These are phyloP conservation scores for Aplidium turbinatum DNA, from an alignment of 23 tunicate species.

Conservation along the genomic window DNA sequence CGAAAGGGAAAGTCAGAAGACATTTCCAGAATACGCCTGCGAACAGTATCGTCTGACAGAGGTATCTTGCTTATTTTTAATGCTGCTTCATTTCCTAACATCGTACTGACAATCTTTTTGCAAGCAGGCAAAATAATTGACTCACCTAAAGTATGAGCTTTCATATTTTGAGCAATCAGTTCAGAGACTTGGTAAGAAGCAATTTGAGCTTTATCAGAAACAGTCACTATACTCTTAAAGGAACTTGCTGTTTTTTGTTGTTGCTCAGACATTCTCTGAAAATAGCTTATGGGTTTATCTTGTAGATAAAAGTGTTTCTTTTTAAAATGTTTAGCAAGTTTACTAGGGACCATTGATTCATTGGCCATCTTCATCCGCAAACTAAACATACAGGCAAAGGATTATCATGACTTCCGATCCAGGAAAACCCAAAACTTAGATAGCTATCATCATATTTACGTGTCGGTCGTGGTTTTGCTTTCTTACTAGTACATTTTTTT, in stretches of 20 bases:
- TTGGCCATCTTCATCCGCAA: slow-evolving; percentile 8
- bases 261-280: slow-evolving; percentile 9
- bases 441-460: slow-evolving; percentile 10
- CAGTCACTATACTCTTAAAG: slow-evolving; percentile 4
- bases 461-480: slow-evolving; percentile 6
- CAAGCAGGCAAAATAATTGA: too few species aligned
- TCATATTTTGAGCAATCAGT: slow-evolving; percentile 21
- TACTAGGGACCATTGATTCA: slow-evolving; percentile 19
- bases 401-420: not conserved
- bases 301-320: slow-evolving; percentile 4
- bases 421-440: not conserved
- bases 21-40: slow-evolving; percentile 3
- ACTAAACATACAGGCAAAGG: slow-evolving; percentile 11
- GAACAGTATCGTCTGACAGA: slow-evolving; percentile 14
- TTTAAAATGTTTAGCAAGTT: slow-evolving; percentile 15
- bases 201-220: slow-evolving; percentile 17
- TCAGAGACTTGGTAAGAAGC: slow-evolving; percentile 15
- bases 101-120: not conserved
- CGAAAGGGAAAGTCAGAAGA: too few species aligned
- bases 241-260: slow-evolving; percentile 4
- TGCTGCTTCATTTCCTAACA: slow-evolving; percentile 18
- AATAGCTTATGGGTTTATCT: slow-evolving; percentile 15
- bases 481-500: slow-evolving; percentile 10
- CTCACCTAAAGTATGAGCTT: slow-evolving; percentile 13
- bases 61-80: slow-evolving; percentile 2